These are phyloP conservation scores for Thaumetopoea pityocampa DNA, from an alignment of 1,140 invertebrate species.

Conservation along the genomic window DNA sequence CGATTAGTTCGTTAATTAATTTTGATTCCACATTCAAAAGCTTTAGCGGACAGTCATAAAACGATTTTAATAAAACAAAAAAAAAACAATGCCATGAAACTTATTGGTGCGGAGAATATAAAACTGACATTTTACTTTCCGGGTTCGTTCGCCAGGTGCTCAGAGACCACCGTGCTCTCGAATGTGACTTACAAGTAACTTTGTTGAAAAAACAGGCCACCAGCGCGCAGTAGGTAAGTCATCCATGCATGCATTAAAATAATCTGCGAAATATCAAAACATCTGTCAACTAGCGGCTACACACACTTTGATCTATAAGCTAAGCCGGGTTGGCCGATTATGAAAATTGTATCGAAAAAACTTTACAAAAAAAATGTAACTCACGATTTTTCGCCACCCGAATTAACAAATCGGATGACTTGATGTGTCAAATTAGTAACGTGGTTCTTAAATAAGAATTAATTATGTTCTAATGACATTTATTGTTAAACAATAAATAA, in stretches of 20 bases:
- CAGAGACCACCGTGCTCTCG: constrained; percentile 41
- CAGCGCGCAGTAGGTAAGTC: constrained; percentile 58
- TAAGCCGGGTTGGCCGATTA: constrained; percentile 11
- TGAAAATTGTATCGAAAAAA: constrained; percentile 21
- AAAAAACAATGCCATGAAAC: constrained; percentile 8
- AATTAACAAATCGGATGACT: constrained; percentile 24
- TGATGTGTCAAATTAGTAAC: constrained; percentile 17
- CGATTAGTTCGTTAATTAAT: constrained; percentile 25
- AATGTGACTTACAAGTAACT: constrained; percentile 64
- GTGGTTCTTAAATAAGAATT: constrained; percentile 14
- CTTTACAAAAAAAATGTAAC: constrained; percentile 17
- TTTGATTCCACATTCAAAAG: constrained; percentile 7
- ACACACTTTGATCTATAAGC: constrained; percentile 55
- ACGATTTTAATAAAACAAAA: constrained; percentile 8
- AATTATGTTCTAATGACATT: constrained; percentile 22
- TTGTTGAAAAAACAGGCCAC: constrained; percentile 64
- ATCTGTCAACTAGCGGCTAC: constrained; percentile 57
- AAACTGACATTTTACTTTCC: constrained; percentile 53
- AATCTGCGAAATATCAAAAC: constrained; percentile 64
- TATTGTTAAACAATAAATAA: constrained; percentile 16
- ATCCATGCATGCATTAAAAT: constrained; percentile 65
- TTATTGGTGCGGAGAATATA: constrained; percentile 25
- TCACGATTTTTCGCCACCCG: constrained; percentile 25
- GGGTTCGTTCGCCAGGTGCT: constrained; percentile 41
- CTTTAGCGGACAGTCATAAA: constrained; percentile 4